These are phyloP conservation scores for Pyralis farinalis DNA, from an alignment of 2,888 invertebrate genomes.

Conservation along the genomic window DNA sequence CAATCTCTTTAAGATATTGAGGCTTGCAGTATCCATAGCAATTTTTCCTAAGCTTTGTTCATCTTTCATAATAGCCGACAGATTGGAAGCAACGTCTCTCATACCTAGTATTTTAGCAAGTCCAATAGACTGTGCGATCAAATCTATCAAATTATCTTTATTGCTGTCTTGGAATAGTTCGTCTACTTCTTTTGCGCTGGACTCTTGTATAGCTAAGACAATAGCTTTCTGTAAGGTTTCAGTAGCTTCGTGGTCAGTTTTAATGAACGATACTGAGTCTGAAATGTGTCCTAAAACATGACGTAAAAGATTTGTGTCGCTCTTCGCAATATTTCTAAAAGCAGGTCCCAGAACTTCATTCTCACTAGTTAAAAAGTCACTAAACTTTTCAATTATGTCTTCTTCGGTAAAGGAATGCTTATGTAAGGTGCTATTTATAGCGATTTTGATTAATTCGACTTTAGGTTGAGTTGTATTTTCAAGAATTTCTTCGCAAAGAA, in stretches of 20 bases:
- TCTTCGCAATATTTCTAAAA: slow-evolving; percentile 83
- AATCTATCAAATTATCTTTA: slow-evolving; percentile 60
- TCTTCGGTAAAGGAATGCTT: slow-evolving; percentile 76
- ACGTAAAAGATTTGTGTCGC: slow-evolving; percentile 81
- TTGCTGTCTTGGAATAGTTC: slow-evolving; percentile 74
- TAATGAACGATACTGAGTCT: slow-evolving; percentile 79
- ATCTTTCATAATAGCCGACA: slow-evolving; percentile 76
- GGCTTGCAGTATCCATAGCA: slow-evolving; percentile 79
- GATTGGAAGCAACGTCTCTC: slow-evolving; percentile 81
- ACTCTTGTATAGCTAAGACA: slow-evolving; percentile 83
- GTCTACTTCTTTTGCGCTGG: slow-evolving; percentile 81
- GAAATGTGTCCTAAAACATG: slow-evolving; percentile 82
- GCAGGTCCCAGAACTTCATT: slow-evolving; percentile 82
- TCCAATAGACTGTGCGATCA: slow-evolving; percentile 84
- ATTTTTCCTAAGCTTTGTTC: slow-evolving; percentile 79
- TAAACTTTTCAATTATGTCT: slow-evolving; percentile 83
- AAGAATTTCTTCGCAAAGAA: slow-evolving; percentile 69
- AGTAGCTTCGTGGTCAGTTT: slow-evolving; percentile 83
- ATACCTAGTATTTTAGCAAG: slow-evolving; percentile 86
- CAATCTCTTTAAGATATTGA: slow-evolving; percentile 85
- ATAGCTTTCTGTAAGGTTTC: slow-evolving; percentile 85
- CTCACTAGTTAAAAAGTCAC: slow-evolving; percentile 83
- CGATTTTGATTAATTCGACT: slow-evolving; percentile 82
- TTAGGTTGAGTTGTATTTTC: slow-evolving; percentile 80
- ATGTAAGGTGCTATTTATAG: slow-evolving; percentile 63